These are phyloP conservation scores for Matsumyia berberina DNA, from an alignment of 2,888 invertebrate species.

Conservation along the genomic window DNA sequence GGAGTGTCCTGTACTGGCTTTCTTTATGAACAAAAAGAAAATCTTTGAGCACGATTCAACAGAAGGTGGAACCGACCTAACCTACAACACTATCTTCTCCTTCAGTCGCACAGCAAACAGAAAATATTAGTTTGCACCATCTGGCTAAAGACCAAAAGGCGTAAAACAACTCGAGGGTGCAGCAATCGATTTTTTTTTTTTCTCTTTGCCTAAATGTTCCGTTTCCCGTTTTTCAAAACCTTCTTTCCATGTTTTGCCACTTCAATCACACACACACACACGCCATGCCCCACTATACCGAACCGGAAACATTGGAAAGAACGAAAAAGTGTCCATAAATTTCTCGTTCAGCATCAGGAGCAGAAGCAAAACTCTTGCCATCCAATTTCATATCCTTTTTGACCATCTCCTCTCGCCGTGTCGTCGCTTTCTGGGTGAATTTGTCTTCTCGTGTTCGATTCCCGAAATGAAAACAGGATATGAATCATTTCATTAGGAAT, in stretches of 20 bases:
- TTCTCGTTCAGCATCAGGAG: conserved; percentile 44
- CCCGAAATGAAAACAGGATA: conserved; percentile 72
- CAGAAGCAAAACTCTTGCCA: conserved; percentile 49
- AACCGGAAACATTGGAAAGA: conserved; percentile 6
- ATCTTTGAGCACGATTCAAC: background rate
- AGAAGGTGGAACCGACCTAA: conserved; percentile 8
- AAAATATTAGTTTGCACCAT: background rate
- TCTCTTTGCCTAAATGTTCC: background rate
- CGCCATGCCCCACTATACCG: background rate
- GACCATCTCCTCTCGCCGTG: conserved; percentile 24
- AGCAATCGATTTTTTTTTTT: conserved; percentile 27
- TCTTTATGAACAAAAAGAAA: background rate
- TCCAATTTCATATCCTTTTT: conserved; percentile 56
- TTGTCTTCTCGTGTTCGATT: conserved; percentile 57
- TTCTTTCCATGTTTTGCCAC: conserved; percentile 47
- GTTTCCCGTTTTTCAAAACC: conserved; percentile 8
- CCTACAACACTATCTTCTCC: background rate
- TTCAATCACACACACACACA: background rate
- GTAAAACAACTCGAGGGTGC: conserved; percentile 26
- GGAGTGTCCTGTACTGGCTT: conserved; percentile 6
- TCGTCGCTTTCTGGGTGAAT: conserved; percentile 39
- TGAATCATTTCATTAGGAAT: conserved; percentile 75
- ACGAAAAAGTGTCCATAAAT: conserved; percentile 61
- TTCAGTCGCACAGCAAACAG: background rate
- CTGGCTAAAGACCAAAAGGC: conserved; percentile 3